Evolutionary conservation across 2,888 invertebrate genomes (phyloP).

Genomic region (Julus scanicus): DNA sequence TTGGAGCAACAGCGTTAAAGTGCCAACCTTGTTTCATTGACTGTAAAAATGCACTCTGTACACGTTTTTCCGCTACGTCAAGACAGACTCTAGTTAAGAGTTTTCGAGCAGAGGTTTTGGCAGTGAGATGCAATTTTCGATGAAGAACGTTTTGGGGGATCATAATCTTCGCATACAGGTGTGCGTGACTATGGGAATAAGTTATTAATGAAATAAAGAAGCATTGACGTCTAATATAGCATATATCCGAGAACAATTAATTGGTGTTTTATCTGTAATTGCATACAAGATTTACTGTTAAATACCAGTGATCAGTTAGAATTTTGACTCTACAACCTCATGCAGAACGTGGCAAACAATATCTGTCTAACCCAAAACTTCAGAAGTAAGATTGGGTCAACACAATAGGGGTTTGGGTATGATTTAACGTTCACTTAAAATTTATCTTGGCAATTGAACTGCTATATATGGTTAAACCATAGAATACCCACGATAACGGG

Average conservation of each 20-base stretch:
- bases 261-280: no score
- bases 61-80: not conserved
- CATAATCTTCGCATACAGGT: not conserved
- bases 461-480: slow-evolving; percentile 41
- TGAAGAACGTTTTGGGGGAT: not conserved
- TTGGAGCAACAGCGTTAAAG: not conserved
- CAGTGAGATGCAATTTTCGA: not conserved
- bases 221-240: no score
- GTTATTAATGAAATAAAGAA: no score
- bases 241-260: no score
- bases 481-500: slow-evolving; percentile 52
- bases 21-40: not conserved
- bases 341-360: no score
- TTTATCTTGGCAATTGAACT: slow-evolving; percentile 37
- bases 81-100: no score
- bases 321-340: no score
- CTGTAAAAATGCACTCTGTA: not conserved
- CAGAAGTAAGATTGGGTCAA: not conserved
- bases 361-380: no score
- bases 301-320: no score
- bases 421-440: not conserved
- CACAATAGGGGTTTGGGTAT: not conserved
- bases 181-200: not conserved
- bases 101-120: not conserved
- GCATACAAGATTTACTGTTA: no score